Evolutionary conservation across 2,113 vertebrate genomes (phyloP).

Genomic region (Otis tarda): DNA sequence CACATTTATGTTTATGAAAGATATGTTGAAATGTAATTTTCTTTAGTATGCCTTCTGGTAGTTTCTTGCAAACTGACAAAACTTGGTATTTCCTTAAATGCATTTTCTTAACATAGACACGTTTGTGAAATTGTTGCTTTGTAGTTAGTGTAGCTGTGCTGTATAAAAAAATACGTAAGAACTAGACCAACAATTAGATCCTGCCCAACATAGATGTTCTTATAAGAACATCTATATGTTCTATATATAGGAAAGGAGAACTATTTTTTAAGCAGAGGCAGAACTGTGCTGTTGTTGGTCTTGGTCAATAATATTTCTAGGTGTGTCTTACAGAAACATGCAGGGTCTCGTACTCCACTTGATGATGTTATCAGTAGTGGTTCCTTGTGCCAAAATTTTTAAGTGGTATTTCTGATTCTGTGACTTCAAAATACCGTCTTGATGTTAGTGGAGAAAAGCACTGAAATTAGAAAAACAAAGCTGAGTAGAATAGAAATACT

Average conservation of each 20-base stretch:
- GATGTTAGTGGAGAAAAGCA: neutral
- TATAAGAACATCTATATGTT: no score
- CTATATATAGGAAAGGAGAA: neutral
- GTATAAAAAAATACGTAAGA: fast-evolving
- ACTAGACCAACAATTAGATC: neutral
- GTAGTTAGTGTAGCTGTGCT: neutral
- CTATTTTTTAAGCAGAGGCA: neutral
- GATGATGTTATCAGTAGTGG: neutral
- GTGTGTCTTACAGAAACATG: neutral
- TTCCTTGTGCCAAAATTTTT: neutral
- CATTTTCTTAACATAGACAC: neutral
- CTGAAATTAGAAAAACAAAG: neutral
- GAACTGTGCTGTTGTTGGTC: neutral
- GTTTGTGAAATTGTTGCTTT: neutral
- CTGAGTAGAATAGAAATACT: neutral
- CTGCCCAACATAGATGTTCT: neutral
- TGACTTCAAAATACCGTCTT: neutral
- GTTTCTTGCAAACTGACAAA: neutral
- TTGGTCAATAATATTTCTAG: neutral
- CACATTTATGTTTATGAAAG: neutral
- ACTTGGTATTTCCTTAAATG: neutral
- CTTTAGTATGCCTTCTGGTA: neutral
- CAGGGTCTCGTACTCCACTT: neutral
- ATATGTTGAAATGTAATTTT: neutral
- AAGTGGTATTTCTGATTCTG: neutral